phyloP scores from a whole-genome alignment of 2,113 vertebrate genomes.

The Thalassarche chlororhynchos region DNA sequence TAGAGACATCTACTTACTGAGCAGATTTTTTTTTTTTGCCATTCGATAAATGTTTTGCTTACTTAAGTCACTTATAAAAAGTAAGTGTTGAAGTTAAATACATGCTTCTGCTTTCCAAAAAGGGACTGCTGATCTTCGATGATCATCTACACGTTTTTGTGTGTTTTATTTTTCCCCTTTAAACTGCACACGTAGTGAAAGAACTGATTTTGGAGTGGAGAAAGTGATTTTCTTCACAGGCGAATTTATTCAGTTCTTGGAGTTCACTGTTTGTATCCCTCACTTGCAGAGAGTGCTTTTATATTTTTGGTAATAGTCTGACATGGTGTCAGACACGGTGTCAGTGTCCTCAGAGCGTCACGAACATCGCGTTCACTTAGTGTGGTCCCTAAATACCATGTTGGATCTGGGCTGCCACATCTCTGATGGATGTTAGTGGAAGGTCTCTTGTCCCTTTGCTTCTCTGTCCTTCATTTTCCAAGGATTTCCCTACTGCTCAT shows the following conservation, averaged over 20 bases:
- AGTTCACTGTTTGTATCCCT: neutral
- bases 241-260: neutral
- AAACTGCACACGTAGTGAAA: neutral
- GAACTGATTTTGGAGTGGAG: neutral
- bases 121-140: neutral
- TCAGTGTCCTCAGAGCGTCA: neutral
- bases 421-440: neutral
- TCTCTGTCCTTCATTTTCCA: neutral
- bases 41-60: neutral
- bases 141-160: neutral
- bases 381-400: neutral
- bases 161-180: neutral
- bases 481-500: neutral
- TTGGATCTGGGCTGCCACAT: neutral
- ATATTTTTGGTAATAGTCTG: neutral
- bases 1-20: neutral
- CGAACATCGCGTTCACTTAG: fast-evolving
- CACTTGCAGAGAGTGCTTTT: neutral
- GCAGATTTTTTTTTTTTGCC: neutral
- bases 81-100: neutral
- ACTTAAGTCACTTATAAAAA: neutral
- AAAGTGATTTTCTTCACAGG: neutral
- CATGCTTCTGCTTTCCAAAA: neutral
- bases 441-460: neutral
- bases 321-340: no score